Evolutionary conservation across 2,888 invertebrate species (phyloP), one percentile per base, ranked within the genome.

Genomic region (Endomychus coccineus): DNA sequence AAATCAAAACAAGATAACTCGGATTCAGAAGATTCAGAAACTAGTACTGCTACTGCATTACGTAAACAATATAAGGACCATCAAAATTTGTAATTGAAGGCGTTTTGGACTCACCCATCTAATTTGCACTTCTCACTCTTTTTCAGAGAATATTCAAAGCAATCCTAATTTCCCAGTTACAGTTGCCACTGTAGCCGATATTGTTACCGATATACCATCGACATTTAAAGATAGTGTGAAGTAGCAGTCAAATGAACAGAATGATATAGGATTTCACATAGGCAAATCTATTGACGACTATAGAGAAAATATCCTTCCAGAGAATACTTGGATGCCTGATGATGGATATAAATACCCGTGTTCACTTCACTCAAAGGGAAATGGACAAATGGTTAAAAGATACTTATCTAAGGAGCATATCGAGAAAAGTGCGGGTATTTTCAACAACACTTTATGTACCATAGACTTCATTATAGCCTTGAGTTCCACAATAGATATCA

Each of bases 311-410:
- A 6, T 7, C 6, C 27, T 25, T 11, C 10, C 10, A 10, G 11
- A n/a, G 10, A 25, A 11, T 25, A 9, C 7, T 25, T n/a, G 11
- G 10, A 10, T 25, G 11, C 27, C 11, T 25, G 11, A n/a, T 25
- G 11, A n/a, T 25, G 27, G 27, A 25, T 25, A 25, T 25, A 25
- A 25, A 25, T 11, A 25, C n/a, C 21, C 21, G 21, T 19, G n/a
- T 19, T 19, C 21, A 7, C 21, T 19, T 19, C 21, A 19, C n/a
- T 19, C 21, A 19, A 19, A 19, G 21, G 21, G 21, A 19, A 19
- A 19, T 7, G 21, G 21, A 19, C 21, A 19, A 19, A 19, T 19
- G 21, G 21, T 19, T 19, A 19, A 19, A n/a, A 19, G 21, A n/a
- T 19, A 19, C n/a, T 19, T 19, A 19, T 19, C 21, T 19, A n/a